These are phyloP conservation scores for Glaucidium brasilianum DNA, from an alignment of 2,113 vertebrate species.

Conservation along the genomic window DNA sequence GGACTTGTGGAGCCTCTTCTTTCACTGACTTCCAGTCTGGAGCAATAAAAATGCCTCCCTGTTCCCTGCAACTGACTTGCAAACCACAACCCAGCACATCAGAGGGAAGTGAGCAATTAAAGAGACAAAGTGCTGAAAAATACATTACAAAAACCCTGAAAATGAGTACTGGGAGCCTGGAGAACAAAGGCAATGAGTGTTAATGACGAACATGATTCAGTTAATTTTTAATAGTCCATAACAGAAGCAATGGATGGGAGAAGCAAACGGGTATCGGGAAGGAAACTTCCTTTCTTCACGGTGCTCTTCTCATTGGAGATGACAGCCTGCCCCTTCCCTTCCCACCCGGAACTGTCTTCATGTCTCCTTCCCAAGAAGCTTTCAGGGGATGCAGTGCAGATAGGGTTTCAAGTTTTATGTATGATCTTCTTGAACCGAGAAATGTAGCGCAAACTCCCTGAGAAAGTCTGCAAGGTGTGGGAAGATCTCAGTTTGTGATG, in stretches of 20 bases:
- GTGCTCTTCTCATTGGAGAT: not conserved
- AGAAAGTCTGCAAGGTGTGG: not conserved
- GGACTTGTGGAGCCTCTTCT: not conserved
- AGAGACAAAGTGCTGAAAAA: constrained; percentile 72
- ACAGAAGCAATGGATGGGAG: not conserved
- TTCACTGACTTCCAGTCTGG: not conserved
- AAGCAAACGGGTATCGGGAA: not conserved
- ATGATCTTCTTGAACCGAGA: not conserved
- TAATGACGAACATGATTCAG: constrained; percentile 38
- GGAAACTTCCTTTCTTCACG: not conserved
- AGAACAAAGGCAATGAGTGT: constrained; percentile 3
- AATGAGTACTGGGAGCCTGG: constrained; percentile 15
- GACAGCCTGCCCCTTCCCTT: not conserved
- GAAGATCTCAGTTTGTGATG: not conserved
- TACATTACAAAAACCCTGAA: constrained; percentile 56
- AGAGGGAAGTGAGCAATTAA: constrained; percentile 60
- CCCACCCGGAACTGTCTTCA: not conserved
- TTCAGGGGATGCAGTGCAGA: not conserved
- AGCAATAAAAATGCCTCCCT: constrained; percentile 25
- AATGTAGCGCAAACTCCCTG: not conserved
- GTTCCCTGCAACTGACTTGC: constrained; percentile 27
- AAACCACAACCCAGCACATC: constrained; percentile 17
- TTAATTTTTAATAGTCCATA: constrained; percentile 64
- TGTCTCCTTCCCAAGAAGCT: not conserved
- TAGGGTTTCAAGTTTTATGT: not conserved